Evolutionary conservation across 2,888 invertebrate genomes (phyloP).

Genomic region (Polyommatus iphigenia): DNA sequence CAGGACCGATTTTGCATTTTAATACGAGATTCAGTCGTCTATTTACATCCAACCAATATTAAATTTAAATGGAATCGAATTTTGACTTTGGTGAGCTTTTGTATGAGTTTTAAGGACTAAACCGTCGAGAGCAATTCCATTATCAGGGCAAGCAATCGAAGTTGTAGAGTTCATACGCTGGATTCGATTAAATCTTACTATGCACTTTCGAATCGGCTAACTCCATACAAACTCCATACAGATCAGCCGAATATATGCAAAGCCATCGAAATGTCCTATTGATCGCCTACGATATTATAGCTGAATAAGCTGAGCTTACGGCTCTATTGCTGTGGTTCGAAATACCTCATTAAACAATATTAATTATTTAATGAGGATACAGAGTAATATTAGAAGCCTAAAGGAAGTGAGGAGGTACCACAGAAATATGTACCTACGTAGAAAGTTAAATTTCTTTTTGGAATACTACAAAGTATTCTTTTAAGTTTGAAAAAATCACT

Average conservation of each 20-base stretch:
- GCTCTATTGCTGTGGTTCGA: not conserved
- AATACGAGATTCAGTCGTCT: not conserved
- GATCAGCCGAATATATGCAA: slow-evolving; percentile 19
- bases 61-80: slow-evolving; percentile 10
- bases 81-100: not conserved
- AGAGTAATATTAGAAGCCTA: no score
- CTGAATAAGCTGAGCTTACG: not conserved
- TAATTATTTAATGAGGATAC: no score
- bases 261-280: slow-evolving; percentile 4
- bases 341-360: not conserved
- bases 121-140: slow-evolving; percentile 45
- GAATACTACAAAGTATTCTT: not conserved
- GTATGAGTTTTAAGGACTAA: slow-evolving; percentile 31
- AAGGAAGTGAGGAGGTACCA: no score
- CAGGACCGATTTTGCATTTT: not conserved
- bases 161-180: slow-evolving; percentile 40
- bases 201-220: slow-evolving; percentile 41
- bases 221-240: slow-evolving; percentile 8
- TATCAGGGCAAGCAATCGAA: slow-evolving; percentile 48
- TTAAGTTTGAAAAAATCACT: not conserved
- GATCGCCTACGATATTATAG: slow-evolving; percentile 5
- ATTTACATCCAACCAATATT: not conserved
- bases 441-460: no score
- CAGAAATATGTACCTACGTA: no score
- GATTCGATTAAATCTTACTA: slow-evolving; percentile 47